phyloP scores from a whole-genome alignment of 2,888 invertebrate species.

The Boloria euphrosyne region DNA sequence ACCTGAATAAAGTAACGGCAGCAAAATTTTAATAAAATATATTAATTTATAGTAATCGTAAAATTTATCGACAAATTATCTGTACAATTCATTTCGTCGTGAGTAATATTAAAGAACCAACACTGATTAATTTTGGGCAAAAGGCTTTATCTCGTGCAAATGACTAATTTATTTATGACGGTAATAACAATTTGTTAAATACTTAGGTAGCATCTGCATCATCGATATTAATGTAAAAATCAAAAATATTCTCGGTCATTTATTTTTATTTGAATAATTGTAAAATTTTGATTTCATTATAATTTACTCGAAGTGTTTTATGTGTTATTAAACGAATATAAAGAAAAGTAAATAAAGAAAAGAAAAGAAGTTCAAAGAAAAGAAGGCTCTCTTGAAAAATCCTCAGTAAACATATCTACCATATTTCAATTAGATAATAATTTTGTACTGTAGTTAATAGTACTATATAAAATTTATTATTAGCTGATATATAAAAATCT shows the following conservation, averaged over 20 bases:
- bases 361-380: no score
- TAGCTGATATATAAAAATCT: no score
- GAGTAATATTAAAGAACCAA: conserved; percentile 11
- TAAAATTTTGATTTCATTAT: neutral
- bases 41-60: conserved; percentile 30
- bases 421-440: no score
- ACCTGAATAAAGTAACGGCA: conserved; percentile 31
- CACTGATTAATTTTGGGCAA: conserved; percentile 22
- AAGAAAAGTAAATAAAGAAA: no score
- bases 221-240: conserved; percentile 15
- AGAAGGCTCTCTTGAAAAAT: no score
- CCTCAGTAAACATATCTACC: no score
- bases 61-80: conserved; percentile 26
- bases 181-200: conserved; percentile 16
- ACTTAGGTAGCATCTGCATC: conserved; percentile 5
- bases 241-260: conserved; percentile 27
- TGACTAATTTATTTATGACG: conserved; percentile 29
- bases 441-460: no score
- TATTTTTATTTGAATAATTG: conserved; percentile 15
- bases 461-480: no score
- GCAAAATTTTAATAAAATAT: conserved; percentile 25
- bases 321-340: neutral
- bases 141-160: conserved; percentile 21
- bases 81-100: conserved; percentile 21
- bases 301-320: neutral